These are phyloP conservation scores for Pseudococcus jackbeardsleyi DNA, from an alignment of 2,888 invertebrate genomes.

Conservation along the genomic window DNA sequence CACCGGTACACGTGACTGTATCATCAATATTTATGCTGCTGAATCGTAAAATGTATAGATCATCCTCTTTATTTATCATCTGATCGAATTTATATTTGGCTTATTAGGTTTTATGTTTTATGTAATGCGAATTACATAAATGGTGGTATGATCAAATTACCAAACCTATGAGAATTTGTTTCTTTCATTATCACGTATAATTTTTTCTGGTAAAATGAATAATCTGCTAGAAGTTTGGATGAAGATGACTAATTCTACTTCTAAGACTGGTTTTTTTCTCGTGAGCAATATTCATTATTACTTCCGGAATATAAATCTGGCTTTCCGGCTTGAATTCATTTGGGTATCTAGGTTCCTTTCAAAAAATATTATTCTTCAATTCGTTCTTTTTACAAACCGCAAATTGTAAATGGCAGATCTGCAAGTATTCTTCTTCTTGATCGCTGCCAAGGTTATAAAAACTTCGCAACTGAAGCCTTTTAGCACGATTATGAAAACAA, in stretches of 20 bases:
- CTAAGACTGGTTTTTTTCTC: background rate
- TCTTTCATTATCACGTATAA: background rate
- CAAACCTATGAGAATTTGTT: background rate
- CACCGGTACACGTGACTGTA: conserved; percentile 17
- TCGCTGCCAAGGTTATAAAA: background rate
- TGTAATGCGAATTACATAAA: background rate
- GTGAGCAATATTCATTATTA: background rate
- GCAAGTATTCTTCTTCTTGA: background rate
- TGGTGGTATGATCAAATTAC: background rate
- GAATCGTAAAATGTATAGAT: background rate
- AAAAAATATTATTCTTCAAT: too few relatives aligned
- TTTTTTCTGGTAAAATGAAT: background rate
- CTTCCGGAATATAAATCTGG: background rate
- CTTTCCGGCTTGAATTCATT: background rate
- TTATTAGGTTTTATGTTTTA: background rate
- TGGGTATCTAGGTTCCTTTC: background rate
- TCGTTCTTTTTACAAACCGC: too few relatives aligned
- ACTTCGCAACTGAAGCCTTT: background rate
- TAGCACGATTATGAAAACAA: background rate
- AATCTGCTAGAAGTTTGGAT: background rate
- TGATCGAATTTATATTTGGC: background rate
- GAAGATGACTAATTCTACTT: background rate
- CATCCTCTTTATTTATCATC: background rate
- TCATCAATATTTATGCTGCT: background rate
- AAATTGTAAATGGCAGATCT: background rate